These are phyloP conservation scores for Drosophila siamana DNA, from an alignment of 2,888 invertebrate species.

Conservation along the genomic window DNA sequence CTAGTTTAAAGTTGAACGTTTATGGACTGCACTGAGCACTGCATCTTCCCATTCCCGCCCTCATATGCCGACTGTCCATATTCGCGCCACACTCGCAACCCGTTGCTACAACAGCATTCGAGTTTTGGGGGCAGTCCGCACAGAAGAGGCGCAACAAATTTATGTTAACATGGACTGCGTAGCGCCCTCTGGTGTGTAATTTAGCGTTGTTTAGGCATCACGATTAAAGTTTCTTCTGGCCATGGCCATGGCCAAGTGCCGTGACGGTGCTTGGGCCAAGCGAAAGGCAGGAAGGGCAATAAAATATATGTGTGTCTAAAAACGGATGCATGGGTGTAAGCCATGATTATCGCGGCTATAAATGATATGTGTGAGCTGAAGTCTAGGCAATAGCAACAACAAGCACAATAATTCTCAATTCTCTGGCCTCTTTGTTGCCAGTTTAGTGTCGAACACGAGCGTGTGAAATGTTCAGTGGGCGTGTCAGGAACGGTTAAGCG, in stretches of 20 bases:
- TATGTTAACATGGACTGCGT: conserved; percentile 82
- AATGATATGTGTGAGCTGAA: conserved; percentile 76
- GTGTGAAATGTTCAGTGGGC: conserved; percentile 67
- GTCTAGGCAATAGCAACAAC: too few relatives aligned
- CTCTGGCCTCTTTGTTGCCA: conserved; percentile 26
- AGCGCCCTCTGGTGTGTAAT: conserved; percentile 83
- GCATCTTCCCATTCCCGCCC: neutral
- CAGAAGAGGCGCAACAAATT: conserved; percentile 74
- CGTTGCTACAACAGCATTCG: neutral
- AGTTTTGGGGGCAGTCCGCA: conserved; percentile 46
- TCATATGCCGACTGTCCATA: neutral
- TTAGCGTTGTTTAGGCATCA: conserved; percentile 82
- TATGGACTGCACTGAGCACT: conserved; percentile 24
- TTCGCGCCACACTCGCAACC: neutral
- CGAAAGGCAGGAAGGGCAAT: conserved; percentile 18
- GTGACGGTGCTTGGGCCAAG: neutral
- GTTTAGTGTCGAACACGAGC: conserved; percentile 62
- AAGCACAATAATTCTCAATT: conserved; percentile 9
- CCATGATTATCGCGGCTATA: conserved; percentile 80
- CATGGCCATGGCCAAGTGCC: conserved; percentile 40
- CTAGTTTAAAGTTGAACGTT: conserved; percentile 70
- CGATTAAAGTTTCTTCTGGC: conserved; percentile 63
- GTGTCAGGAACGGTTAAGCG: conserved; percentile 43
- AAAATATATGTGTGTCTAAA: conserved; percentile 67
- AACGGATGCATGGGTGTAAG: conserved; percentile 78